Conservation (phyloP, 2,113 vertebrate genomes). For the Shinisaurus crocodilurus region DNA sequence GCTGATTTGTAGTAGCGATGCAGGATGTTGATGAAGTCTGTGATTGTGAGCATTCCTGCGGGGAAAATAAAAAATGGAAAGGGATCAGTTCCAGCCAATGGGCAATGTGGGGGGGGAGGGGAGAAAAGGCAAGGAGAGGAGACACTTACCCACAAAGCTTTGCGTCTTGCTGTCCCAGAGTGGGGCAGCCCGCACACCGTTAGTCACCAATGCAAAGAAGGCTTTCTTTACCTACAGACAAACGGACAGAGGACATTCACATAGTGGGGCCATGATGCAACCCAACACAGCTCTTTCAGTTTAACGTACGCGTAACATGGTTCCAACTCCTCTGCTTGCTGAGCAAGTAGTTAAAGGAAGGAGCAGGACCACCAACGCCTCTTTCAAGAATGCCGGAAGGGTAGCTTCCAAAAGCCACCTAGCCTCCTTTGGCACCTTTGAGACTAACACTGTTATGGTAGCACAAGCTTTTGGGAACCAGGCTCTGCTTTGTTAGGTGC, state of each 20-base stretch:
- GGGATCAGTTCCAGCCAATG: background rate
- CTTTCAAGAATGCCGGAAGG: background rate
- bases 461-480: background rate
- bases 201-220: constrained; percentile 96
- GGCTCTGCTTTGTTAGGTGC: background rate
- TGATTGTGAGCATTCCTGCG: constrained; percentile 96
- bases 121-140: background rate
- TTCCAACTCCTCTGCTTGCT: no score
- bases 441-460: background rate
- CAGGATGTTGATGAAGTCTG: constrained; percentile 98
- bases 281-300: no score
- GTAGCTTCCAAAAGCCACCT: background rate
- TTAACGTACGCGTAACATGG: background rate
- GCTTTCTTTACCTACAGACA: constrained; percentile 93
- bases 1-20: constrained; percentile 98
- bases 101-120: background rate
- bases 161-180: constrained; percentile 98
- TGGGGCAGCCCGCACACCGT: constrained; percentile 94
- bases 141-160: constrained; percentile 91
- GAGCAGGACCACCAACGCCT: background rate
- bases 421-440: background rate
- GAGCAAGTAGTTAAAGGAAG: background rate
- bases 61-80: background rate
- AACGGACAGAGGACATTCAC: background rate
- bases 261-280: background rate